Conservation (phyloP, 2,888 invertebrate species). For the Rotaria sp. region DNA sequence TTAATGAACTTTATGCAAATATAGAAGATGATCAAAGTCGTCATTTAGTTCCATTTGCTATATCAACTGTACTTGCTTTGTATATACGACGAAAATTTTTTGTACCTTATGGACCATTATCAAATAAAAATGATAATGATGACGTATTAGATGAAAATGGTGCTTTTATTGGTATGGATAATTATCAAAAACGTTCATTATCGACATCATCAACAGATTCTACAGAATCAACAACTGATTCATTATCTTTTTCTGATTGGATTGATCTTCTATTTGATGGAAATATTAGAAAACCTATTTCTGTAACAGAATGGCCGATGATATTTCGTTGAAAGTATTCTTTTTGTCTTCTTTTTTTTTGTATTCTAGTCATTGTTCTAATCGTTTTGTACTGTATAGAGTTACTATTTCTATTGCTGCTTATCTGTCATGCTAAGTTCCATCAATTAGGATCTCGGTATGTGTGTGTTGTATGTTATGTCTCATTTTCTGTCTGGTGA, state of each 20-base stretch:
- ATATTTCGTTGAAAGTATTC: neutral
- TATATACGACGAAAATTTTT: neutral
- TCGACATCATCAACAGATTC: conserved; percentile 14
- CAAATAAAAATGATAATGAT: neutral
- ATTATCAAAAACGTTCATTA: neutral
- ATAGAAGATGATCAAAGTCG: neutral
- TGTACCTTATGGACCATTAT: neutral
- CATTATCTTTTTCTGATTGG: conserved; percentile 15
- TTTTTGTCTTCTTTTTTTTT: neutral
- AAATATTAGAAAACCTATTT: neutral
- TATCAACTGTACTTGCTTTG: conserved; percentile 24
- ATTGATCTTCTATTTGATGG: conserved; percentile 8
- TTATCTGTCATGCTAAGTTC: neutral
- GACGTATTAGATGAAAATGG: neutral
- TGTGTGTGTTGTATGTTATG: neutral
- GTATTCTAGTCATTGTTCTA: neutral
- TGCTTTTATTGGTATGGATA: neutral
- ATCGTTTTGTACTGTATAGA: neutral
- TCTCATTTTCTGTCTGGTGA: neutral
- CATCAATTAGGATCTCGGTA: neutral
- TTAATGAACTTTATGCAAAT: neutral
- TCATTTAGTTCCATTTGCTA: neutral
- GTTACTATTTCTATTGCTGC: neutral
- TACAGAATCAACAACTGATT: neutral
- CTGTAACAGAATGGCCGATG: neutral